A percentile compares a stretch with the other conserved stretches of the same genome.
These are phyloP conservation scores for Lordiphosa fenestrarum DNA, from an alignment of 2,888 invertebrate genomes.

Conservation along the genomic window DNA sequence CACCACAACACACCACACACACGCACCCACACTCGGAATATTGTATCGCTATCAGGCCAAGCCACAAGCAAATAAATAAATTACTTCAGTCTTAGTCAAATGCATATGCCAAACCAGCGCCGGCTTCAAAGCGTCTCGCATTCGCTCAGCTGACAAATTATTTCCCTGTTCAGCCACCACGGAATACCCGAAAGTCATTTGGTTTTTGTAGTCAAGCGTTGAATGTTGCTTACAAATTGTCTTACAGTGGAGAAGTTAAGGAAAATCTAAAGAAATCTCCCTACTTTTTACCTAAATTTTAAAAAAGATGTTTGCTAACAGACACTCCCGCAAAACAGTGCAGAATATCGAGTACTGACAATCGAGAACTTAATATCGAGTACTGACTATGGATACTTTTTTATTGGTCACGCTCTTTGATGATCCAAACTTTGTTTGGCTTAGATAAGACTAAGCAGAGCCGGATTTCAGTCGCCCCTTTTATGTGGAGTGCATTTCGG, in stretches of 20 bases:
- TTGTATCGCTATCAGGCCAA: constrained; percentile 17
- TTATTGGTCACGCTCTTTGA: no score
- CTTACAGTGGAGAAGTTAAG: constrained; percentile 21
- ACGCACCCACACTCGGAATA: not conserved
- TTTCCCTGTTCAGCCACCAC: constrained; percentile 20
- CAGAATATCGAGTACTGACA: no score
- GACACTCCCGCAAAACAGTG: no score
- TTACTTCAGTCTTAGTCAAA: constrained; percentile 34
- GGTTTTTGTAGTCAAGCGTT: constrained; percentile 22
- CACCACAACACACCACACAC: constrained; percentile 2
- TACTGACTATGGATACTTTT: no score
- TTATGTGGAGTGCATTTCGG: no score
- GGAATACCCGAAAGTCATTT: constrained; percentile 44
- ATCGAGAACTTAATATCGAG: no score
- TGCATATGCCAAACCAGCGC: constrained; percentile 15
- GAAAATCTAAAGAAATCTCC: not conserved
- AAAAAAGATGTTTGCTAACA: no score
- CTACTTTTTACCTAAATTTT: no score
- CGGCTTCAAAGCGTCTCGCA: constrained; percentile 52
- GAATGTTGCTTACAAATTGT: constrained; percentile 8
- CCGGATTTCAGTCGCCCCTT: no score
- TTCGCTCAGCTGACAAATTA: constrained; percentile 41
- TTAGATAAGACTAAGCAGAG: no score
- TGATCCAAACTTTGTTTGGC: no score
- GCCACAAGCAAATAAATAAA: constrained; percentile 59